These are phyloP conservation scores for Periphyllus acericola DNA, from an alignment of 2,888 invertebrate genomes.

Conservation along the genomic window DNA sequence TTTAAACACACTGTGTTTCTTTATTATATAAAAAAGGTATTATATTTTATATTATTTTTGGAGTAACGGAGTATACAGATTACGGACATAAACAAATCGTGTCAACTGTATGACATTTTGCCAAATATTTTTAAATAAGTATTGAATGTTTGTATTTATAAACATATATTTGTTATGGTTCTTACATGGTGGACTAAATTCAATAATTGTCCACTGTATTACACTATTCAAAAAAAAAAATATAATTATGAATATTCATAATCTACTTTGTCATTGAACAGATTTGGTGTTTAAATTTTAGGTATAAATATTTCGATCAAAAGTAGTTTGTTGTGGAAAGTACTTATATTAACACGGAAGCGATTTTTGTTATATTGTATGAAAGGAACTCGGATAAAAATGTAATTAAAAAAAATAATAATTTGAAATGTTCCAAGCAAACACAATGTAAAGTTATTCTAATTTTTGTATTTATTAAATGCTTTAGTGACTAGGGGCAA, in stretches of 20 bases:
- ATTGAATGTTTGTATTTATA: not conserved
- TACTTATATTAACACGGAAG: not conserved
- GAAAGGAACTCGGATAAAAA: not conserved
- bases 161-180: not conserved
- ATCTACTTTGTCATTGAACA: not conserved
- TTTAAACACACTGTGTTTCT: not conserved
- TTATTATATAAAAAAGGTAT: not conserved
- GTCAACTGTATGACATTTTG: constrained; percentile 4
- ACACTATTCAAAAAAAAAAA: not conserved
- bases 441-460: not conserved
- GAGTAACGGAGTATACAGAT: not conserved
- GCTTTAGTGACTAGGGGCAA: not conserved
- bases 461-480: constrained; percentile 2
- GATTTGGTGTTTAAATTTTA: not conserved
- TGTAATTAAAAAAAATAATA: not conserved
- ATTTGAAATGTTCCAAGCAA: constrained; percentile 9
- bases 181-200: not conserved
- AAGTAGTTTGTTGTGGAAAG: not conserved
- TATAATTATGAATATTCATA: not conserved
- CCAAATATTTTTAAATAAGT: constrained; percentile 1
- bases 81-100: not conserved
- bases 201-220: not conserved
- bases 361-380: not conserved
- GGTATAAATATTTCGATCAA: not conserved
- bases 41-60: not conserved